Percentiles rank a stretch among this genome's conserved stretches.
Conservation (phyloP, 2,113 vertebrate genomes). For the Amia ocellicauda region DNA sequence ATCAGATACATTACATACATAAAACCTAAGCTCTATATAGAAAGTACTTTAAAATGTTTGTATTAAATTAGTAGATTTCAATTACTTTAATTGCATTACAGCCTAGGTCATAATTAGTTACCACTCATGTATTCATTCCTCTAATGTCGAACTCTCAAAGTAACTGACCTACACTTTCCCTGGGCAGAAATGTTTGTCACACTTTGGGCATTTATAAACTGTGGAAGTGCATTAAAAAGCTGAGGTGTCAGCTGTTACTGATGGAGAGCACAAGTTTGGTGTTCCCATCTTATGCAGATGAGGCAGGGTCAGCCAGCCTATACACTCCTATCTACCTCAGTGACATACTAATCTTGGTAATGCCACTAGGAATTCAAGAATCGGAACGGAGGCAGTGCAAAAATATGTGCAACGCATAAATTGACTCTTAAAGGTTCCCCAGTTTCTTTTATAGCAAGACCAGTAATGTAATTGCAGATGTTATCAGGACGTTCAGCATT, state of each 20-base stretch:
- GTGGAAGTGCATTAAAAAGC: conserved; percentile 67
- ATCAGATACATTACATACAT: too few relatives aligned
- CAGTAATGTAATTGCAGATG: background rate
- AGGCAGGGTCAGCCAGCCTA: conserved; percentile 52
- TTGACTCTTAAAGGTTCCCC: background rate
- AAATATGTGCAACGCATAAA: conserved; percentile 9
- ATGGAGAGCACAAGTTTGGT: conserved; percentile 58
- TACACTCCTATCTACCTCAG: conserved; percentile 40
- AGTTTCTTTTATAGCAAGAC: background rate
- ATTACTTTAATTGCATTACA: background rate
- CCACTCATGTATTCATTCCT: conserved; percentile 8
- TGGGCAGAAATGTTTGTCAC: conserved; percentile 65
- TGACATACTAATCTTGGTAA: conserved; percentile 49
- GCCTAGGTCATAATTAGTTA: background rate
- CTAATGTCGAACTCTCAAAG: conserved; percentile 13
- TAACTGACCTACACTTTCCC: conserved; percentile 48
- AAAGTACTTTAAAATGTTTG: too few relatives aligned
- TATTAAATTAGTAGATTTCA: background rate
- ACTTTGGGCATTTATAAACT: conserved; percentile 65
- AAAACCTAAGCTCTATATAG: too few relatives aligned
- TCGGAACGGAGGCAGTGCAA: background rate
- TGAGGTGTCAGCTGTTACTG: conserved; percentile 64
- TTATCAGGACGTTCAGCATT: too few relatives aligned
- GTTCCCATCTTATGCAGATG: conserved; percentile 59
- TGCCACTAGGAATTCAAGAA: conserved; percentile 8